Base-by-base conservation (phyloP, 2,888 invertebrate genomes). In the Allolobophora icterica region DNA sequence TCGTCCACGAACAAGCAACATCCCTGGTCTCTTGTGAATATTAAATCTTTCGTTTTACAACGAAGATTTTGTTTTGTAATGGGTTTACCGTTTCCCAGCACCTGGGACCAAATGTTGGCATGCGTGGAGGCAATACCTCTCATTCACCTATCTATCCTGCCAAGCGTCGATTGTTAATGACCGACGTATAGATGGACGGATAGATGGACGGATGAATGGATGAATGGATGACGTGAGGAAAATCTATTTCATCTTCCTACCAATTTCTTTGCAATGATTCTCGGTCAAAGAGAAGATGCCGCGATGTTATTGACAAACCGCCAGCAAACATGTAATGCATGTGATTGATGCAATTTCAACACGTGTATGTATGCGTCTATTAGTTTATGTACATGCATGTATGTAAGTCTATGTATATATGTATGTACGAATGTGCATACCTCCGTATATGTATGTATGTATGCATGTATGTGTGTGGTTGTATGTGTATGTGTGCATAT, bases 381-480 rank as follows among this genome's bases (percentile, higher is more conserved):
- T 5, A 13, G 19, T 52, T 2, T 52, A 52, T 52, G 15, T 52
- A 15, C 15, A 19, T 52, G 52, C 15, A 19, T 52, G 19, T 19
- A 19, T 52, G 19, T 52, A 19, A 11, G 52, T 52, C 5, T 19
- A 19, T n/a, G n/a, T 52, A 52, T 13, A 19, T 19, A 52, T 52
- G 52, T 19, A 19, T 52, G 52, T 52, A 52, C 15, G 52, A 3
- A 52, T 52, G 19, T 52, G 15, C 15, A 3, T n/a, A n/a, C n/a
- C n/a, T n/a, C n/a, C n/a, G n/a, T 71, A 24, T 84, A 35, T 71
- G 34, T 90, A 87, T 84, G 83, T 90, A 42, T 84, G 83, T 38
- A 42, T 90, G 83, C 24, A 42, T 84, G 24, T 84, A 42, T 38
- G 83, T 84, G 30, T 90, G 84, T 84, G 38, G 21, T 52, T 21